Conservation (phyloP, 2,113 vertebrate species). For the Echinops telfairi region DNA sequence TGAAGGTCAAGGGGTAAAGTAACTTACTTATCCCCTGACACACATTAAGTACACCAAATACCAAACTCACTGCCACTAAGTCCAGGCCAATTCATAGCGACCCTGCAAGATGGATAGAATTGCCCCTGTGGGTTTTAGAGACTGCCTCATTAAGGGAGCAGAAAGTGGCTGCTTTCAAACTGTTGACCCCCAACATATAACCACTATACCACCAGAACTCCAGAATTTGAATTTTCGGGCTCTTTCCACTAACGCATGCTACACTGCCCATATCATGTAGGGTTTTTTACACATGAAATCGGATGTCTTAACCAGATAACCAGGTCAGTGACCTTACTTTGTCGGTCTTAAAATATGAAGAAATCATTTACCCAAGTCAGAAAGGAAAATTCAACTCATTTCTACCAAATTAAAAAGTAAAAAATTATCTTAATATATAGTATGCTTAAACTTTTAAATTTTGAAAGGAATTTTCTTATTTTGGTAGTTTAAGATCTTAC, state of each 20-base stretch:
- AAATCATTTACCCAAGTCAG: slow-evolving; percentile 33
- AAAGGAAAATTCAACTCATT: slow-evolving; percentile 63
- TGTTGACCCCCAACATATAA: neutral
- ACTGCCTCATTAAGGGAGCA: too few relatives aligned
- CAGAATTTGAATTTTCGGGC: neutral
- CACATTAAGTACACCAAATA: neutral
- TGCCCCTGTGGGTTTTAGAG: too few relatives aligned
- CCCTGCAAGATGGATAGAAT: too few relatives aligned
- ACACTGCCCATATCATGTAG: neutral
- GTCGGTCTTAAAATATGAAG: slow-evolving; percentile 66
- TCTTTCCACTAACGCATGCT: slow-evolving; percentile 11
- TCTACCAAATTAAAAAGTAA: slow-evolving; percentile 50
- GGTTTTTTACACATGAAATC: slow-evolving; percentile 56
- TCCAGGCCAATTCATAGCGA: too few relatives aligned
- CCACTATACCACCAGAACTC: neutral
- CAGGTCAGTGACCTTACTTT: neutral
- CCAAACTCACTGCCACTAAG: too few relatives aligned
- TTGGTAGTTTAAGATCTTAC: slow-evolving; percentile 56
- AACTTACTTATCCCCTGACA: slow-evolving; percentile 23
- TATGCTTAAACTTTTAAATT: slow-evolving; percentile 28
- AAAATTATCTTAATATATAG: slow-evolving; percentile 45
- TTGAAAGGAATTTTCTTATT: slow-evolving; percentile 65
- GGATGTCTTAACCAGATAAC: neutral
- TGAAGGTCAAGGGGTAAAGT: neutral
- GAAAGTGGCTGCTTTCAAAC: too few relatives aligned